Evolutionary conservation across 1,140 invertebrate species (phyloP).

Genomic region (Drosophila arizonae): DNA sequence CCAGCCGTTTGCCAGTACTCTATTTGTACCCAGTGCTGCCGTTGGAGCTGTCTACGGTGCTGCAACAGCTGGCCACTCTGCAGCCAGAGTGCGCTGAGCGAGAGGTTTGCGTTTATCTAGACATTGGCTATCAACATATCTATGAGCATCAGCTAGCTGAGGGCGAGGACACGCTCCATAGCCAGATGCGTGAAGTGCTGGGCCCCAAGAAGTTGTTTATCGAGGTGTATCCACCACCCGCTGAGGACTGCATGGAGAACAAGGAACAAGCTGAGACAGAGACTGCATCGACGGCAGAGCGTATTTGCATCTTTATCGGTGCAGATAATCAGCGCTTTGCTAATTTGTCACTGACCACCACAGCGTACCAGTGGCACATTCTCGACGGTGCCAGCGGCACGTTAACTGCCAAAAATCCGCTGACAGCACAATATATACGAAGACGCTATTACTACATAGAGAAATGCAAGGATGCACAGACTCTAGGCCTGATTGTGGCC

Average conservation of each 20-base stretch:
- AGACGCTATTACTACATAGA: slow-evolving; percentile 92
- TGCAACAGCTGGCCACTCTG: slow-evolving; percentile 60
- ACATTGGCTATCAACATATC: slow-evolving; percentile 87
- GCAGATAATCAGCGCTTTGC: slow-evolving; percentile 84
- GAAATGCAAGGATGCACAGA: slow-evolving; percentile 93
- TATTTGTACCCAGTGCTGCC: slow-evolving; percentile 87
- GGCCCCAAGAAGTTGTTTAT: slow-evolving; percentile 47
- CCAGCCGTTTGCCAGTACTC: slow-evolving; percentile 88
- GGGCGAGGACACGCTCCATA: slow-evolving; percentile 30
- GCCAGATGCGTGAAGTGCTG: slow-evolving; percentile 43
- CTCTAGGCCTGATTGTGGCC: slow-evolving; percentile 94
- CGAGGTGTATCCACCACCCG: slow-evolving; percentile 56
- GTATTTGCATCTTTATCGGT: slow-evolving; percentile 84
- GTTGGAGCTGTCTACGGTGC: slow-evolving; percentile 83
- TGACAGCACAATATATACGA: slow-evolving; percentile 86
- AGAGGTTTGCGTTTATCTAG: slow-evolving; percentile 88
- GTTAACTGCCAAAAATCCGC: slow-evolving; percentile 64
- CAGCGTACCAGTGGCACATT: slow-evolving; percentile 81
- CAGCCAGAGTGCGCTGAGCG: slow-evolving; percentile 67
- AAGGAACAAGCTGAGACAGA: slow-evolving; percentile 1
- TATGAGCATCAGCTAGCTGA: slow-evolving; percentile 83
- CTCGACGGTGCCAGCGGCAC: slow-evolving; percentile 53
- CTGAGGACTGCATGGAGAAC: slow-evolving; percentile 25
- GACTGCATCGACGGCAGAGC: slow-evolving; percentile 43
- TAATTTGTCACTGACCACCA: slow-evolving; percentile 84